Evolutionary conservation across 2,113 vertebrate genomes (phyloP).

Genomic region (Choloepus hoffmanni): DNA sequence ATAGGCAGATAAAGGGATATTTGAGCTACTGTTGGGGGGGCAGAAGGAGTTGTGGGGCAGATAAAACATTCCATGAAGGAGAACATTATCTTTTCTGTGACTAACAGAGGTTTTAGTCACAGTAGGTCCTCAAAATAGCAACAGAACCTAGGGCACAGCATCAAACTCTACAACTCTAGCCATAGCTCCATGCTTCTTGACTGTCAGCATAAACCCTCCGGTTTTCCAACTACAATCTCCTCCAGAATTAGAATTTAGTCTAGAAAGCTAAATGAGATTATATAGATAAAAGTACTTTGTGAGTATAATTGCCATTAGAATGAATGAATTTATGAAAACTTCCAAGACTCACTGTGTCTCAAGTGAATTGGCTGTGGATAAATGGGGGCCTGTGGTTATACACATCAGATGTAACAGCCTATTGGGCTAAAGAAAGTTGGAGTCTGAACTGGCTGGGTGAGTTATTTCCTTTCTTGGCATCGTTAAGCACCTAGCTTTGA

Average conservation of each 20-base stretch:
- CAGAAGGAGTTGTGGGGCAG: neutral
- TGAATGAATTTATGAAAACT: neutral
- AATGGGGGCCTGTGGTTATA: neutral
- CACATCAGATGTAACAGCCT: neutral
- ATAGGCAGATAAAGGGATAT: neutral
- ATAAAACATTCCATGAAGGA: neutral
- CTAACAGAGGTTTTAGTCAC: neutral
- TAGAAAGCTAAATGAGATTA: neutral
- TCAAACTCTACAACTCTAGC: neutral
- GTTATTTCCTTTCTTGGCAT: conserved; percentile 53
- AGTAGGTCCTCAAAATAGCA: neutral
- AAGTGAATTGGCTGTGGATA: conserved; percentile 24
- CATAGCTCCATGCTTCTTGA: neutral
- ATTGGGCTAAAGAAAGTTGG: neutral
- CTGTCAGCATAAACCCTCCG: neutral
- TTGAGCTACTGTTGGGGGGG: neutral
- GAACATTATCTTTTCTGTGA: neutral
- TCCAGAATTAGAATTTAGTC: neutral
- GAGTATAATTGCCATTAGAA: neutral
- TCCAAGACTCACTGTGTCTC: neutral
- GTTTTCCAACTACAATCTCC: neutral
- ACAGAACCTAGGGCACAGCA: neutral
- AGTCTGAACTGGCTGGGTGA: neutral
- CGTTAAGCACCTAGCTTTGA: conserved; percentile 59
- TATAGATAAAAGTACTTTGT: neutral